These are phyloP conservation scores for Thinocorus orbignyianus DNA, from an alignment of 2,113 vertebrate genomes.

Conservation along the genomic window DNA sequence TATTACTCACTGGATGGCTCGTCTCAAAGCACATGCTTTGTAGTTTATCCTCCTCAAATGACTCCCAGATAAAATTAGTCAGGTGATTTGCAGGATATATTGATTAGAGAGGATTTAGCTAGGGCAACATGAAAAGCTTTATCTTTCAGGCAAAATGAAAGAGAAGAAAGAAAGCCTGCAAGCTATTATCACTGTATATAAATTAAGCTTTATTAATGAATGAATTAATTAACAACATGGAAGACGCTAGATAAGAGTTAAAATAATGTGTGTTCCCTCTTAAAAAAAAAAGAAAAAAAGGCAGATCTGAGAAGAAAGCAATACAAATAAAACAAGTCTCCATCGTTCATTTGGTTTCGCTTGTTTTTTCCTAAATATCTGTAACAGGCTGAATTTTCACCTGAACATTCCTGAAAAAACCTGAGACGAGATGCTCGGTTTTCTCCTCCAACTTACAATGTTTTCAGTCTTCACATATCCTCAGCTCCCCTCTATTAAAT, in stretches of 20 bases:
- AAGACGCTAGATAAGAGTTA: neutral
- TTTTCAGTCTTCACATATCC: neutral
- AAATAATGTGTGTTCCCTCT: neutral
- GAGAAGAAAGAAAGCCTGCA: neutral
- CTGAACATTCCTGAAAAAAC: neutral
- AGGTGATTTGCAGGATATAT: conserved; percentile 53
- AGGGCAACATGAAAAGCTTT: conserved; percentile 33
- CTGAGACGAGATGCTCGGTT: neutral
- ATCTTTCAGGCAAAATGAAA: neutral
- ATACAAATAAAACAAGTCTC: neutral
- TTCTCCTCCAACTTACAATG: neutral
- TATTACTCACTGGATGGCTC: neutral
- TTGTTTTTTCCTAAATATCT: neutral
- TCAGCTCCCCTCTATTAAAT: neutral
- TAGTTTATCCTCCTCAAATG: neutral
- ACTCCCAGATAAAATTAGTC: conserved; percentile 33
- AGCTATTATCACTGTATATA: neutral
- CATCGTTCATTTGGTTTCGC: neutral
- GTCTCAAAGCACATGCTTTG: neutral
- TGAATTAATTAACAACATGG: neutral
- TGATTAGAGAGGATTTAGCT: conserved; percentile 46
- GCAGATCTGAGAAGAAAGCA: neutral
- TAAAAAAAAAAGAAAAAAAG: neutral
- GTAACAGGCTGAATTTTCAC: neutral
- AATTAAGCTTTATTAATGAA: conserved; percentile 21